Percentiles rank a stretch among this genome's conserved stretches.
phyloP scores from a whole-genome alignment of 2,113 vertebrate genomes.

The Pavo muticus region DNA sequence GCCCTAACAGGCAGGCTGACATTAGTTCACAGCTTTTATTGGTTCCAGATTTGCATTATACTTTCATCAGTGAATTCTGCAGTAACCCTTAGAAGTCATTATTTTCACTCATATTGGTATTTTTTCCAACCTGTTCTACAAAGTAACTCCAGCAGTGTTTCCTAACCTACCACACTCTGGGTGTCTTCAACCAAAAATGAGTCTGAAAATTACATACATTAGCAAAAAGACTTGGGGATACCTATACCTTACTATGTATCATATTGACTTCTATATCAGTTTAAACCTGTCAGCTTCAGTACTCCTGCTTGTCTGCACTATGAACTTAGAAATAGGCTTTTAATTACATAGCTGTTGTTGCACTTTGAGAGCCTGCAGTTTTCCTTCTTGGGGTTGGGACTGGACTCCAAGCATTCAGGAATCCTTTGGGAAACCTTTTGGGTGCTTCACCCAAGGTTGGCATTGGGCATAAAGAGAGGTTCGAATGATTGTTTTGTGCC shows the following conservation, averaged over 20 bases:
- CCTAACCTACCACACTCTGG: neutral
- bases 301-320: neutral
- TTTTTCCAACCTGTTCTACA: neutral
- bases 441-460: neutral
- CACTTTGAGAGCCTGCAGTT: neutral
- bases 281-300: neutral
- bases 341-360: neutral
- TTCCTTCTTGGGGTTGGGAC: neutral
- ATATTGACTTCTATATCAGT: neutral
- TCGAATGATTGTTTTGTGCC: neutral
- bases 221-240: neutral
- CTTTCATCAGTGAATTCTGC: neutral
- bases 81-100: rapidly evolving
- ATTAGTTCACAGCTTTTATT: neutral
- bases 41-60: neutral
- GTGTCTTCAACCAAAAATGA: neutral
- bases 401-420: neutral
- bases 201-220: neutral
- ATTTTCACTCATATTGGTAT: rapidly evolving
- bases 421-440: neutral
- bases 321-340: neutral
- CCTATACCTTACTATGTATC: neutral
- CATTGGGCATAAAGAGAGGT: neutral
- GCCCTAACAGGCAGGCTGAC: neutral
- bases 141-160: neutral